Conservation (phyloP, 2,888 invertebrate species). For the Melanophora roralis region DNA sequence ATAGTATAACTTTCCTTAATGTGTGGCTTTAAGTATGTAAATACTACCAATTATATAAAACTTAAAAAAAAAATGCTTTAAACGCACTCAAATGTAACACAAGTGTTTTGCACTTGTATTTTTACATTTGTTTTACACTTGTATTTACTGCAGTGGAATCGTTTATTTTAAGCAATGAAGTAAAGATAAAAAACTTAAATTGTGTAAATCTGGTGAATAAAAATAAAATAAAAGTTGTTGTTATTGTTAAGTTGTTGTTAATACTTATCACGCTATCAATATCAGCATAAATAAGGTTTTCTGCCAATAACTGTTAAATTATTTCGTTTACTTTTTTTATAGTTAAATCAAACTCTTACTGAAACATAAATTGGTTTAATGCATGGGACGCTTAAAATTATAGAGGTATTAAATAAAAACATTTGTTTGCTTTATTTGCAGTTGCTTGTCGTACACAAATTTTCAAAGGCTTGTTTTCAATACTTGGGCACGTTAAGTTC, state of each 20-base stretch:
- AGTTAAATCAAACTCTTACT: background rate
- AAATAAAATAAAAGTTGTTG: background rate
- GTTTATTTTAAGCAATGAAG: conserved; percentile 12
- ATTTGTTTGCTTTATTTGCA: no score
- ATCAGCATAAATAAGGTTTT: conserved; percentile 39
- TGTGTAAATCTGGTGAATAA: conserved; percentile 24
- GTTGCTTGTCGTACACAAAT: no score
- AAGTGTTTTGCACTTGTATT: background rate
- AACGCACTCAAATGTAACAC: background rate
- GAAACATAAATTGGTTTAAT: background rate
- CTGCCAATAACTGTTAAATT: conserved; percentile 25
- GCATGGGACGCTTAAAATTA: background rate
- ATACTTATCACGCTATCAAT: conserved; percentile 56
- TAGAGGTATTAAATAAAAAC: no score
- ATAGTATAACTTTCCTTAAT: conserved; percentile 38
- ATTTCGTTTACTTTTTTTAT: background rate
- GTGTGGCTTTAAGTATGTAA: conserved; percentile 57
- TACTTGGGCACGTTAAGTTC: no score
- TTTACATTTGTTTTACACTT: background rate
- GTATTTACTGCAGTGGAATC: background rate
- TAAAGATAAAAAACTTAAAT: conserved; percentile 28
- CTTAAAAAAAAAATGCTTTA: background rate
- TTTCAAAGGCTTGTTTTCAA: no score
- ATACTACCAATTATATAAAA: conserved; percentile 37
- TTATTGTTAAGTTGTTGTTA: conserved; percentile 43